Evolutionary conservation across 2,888 invertebrate genomes (phyloP), one percentile per base, ranked within the genome.

Genomic region (Lamproptera curius): DNA sequence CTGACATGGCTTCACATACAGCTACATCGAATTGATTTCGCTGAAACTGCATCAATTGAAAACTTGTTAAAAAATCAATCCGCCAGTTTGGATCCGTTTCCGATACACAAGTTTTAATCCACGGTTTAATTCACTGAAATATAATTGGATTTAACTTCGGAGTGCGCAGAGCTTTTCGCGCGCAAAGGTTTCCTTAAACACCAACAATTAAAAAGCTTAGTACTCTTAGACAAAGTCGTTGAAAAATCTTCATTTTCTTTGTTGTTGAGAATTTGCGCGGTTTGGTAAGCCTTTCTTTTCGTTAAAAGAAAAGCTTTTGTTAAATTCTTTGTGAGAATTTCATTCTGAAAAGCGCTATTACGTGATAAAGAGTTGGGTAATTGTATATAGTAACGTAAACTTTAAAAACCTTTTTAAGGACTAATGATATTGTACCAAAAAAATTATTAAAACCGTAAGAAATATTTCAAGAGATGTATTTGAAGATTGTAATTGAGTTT

Each of bases 31-130:
- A 23, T 9, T 41, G 33, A 16, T 33, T 16, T 11, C 26, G 26
- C 28, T 37, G 16, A 5, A 37, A 43, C 43, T 37, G 9, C 31
- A n/a, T 4, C 42, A 26, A 17, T 16, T 11, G 11, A 13, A 16
- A 37, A 43, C 37, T 43, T 37, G 43, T 26, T 46, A 39, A n/a
- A n/a, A n/a, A 34, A 44, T 45, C n/a, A 26, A 28, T 45, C 16
- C 15, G 31, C 15, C 2, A n/a, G 23, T 16, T 34, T 6, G 6
- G 16, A 40, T n/a, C 26, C 36, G 16, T 16, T 44, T 31, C 39
- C 17, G 31, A 11, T 37, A 16, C n/a, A 1, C 57, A 51, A 52
- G n/a, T 31, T 31, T 31, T 2, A 31, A 11, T 31, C 11, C 11
- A 4, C 13, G 31, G n/a, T n/a, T n/a, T n/a, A 28, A 5, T 28